A percentile compares a stretch with the other conserved stretches of the same genome.
phyloP scores from a whole-genome alignment of 2,797 vertebrate species.

The Scyliorhinus canicula region DNA sequence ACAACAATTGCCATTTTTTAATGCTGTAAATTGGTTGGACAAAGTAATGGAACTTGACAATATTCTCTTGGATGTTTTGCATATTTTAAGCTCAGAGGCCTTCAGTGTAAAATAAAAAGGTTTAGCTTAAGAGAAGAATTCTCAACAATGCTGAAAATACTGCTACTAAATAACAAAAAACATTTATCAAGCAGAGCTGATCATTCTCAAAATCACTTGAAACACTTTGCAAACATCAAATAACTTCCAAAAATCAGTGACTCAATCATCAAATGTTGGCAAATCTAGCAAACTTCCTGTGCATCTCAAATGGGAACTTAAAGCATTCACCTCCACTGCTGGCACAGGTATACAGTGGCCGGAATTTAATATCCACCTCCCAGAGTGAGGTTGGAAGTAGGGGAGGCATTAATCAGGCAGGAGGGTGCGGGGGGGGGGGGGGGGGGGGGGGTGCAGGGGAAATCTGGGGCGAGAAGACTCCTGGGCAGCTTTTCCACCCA shows the following conservation, averaged over 20 bases:
- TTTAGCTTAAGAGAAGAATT: not conserved
- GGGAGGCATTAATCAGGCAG: not conserved
- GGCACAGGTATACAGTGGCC: not conserved
- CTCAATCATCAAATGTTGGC: not conserved
- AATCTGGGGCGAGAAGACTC: no score
- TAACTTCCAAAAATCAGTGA: not conserved
- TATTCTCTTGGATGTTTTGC: not conserved
- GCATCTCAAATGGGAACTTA: not conserved
- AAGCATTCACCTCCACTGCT: not conserved
- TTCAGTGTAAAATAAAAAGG: not conserved
- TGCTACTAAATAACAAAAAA: not conserved
- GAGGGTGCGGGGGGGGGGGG: no score
- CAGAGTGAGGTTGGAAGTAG: not conserved
- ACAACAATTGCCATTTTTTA: not conserved
- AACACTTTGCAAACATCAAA: not conserved
- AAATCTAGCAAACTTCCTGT: no score
- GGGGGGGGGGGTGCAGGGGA: no score
- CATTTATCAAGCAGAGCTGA: not conserved
- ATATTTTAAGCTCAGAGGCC: not conserved
- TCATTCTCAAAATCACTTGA: not conserved
- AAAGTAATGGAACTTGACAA: not conserved
- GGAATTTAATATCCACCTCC: not conserved
- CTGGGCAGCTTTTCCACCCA: no score
- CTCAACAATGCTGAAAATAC: not conserved
- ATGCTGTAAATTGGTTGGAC: not conserved